Percentiles rank a stretch among this genome's conserved stretches.
These are phyloP conservation scores for Dryocosmus kuriphilus DNA, from an alignment of 2,888 invertebrate species.

Conservation along the genomic window DNA sequence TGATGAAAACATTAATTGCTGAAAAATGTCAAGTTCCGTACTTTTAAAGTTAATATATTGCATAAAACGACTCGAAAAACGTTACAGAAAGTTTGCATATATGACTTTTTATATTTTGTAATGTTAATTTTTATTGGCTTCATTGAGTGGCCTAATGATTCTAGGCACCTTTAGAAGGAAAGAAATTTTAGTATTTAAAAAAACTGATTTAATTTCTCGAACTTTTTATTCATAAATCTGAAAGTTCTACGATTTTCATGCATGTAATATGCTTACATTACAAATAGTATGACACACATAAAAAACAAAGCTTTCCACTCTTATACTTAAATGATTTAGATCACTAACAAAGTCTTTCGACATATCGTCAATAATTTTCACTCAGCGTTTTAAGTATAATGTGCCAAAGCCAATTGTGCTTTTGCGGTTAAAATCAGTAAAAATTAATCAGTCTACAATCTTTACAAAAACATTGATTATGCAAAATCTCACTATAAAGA, in stretches of 20 bases:
- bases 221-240: slow-evolving; percentile 26
- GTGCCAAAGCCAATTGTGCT: slow-evolving; percentile 28
- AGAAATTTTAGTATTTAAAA: neutral
- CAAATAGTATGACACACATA: slow-evolving; percentile 37
- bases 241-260: slow-evolving; percentile 22
- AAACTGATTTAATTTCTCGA: neutral
- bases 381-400: slow-evolving; percentile 28
- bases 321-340: slow-evolving; percentile 10
- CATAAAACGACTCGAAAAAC: no score
- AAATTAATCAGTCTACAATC: slow-evolving; percentile 38
- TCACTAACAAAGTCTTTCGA: slow-evolving; percentile 32
- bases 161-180: neutral
- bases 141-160: no score
- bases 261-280: slow-evolving; percentile 28
- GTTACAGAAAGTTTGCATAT: no score
- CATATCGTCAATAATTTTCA: slow-evolving; percentile 29
- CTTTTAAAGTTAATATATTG: no score
- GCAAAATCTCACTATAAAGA: slow-evolving; percentile 36
- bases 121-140: no score
- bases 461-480: slow-evolving; percentile 30
- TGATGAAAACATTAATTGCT: no score
- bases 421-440: slow-evolving; percentile 31
- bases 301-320: slow-evolving; percentile 35
- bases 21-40: no score
- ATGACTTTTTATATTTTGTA: no score